A percentile compares a stretch with the other conserved stretches of the same genome.
Conservation (phyloP, 2,113 vertebrate species). For the Pseudopipra pipra region DNA sequence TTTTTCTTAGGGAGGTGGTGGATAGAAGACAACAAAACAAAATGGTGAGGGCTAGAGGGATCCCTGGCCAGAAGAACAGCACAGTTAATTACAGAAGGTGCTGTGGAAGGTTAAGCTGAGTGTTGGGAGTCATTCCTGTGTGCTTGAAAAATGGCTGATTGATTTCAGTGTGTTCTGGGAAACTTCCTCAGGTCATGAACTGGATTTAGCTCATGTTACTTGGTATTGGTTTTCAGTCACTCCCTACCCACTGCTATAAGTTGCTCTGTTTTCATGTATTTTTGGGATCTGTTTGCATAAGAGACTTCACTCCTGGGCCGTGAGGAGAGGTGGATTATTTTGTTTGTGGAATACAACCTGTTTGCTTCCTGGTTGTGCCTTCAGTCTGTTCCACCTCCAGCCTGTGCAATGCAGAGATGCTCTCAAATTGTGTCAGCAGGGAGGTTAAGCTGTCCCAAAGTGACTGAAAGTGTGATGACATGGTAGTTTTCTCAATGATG, state of each 20-base stretch:
- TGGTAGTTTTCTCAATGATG: fast-evolving
- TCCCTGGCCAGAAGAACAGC: neutral
- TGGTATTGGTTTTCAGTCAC: neutral
- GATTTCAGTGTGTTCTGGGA: neutral
- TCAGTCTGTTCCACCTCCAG: neutral
- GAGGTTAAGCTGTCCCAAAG: neutral
- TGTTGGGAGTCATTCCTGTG: neutral
- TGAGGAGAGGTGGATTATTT: neutral
- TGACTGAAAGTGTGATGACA: neutral
- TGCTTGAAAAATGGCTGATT: neutral
- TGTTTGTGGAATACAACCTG: neutral
- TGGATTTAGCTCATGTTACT: neutral
- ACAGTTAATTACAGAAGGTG: neutral
- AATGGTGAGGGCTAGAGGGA: neutral
- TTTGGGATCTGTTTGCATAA: neutral
- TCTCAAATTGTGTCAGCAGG: fast-evolving
- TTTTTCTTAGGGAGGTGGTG: neutral
- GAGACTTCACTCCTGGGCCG: neutral
- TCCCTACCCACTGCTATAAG: neutral
- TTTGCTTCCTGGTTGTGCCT: neutral
- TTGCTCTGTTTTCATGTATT: neutral
- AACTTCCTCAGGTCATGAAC: neutral
- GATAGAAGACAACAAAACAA: neutral
- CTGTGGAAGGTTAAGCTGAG: neutral
- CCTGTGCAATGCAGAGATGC: neutral